Evolutionary conservation across 2,888 invertebrate genomes (phyloP).

Genomic region (Keiferia lycopersicella): DNA sequence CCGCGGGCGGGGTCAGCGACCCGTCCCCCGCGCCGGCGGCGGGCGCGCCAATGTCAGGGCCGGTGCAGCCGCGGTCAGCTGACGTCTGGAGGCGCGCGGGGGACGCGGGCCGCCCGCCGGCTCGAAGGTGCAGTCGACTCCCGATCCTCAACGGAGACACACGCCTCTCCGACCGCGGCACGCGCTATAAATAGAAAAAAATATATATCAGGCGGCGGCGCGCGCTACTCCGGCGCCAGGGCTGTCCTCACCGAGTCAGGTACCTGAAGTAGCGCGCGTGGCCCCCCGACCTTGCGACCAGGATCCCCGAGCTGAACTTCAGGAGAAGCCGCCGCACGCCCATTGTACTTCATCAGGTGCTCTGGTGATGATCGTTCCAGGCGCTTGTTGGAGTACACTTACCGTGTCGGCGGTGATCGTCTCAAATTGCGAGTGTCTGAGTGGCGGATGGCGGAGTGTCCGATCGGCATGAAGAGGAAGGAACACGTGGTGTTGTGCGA

Average conservation of each 20-base stretch:
- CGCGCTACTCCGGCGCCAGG: conserved; percentile 95
- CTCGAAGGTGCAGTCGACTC: conserved; percentile 70
- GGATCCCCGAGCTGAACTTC: conserved; percentile 33
- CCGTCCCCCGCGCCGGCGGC: conserved; percentile 63
- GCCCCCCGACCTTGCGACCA: conserved; percentile 46
- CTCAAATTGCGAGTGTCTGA: conserved; percentile 39
- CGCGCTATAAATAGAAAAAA: conserved; percentile 66
- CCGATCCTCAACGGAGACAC: conserved; percentile 60
- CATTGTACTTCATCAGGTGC: conserved; percentile 99
- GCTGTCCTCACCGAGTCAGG: conserved; percentile 93
- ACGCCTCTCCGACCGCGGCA: conserved; percentile 53
- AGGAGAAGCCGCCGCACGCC: conserved; percentile 86
- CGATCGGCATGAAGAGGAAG: conserved; percentile 16
- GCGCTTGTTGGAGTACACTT: conserved; percentile 99
- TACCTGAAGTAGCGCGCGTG: conserved; percentile 99
- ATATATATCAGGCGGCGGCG: conserved; percentile 67
- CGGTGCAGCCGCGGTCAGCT: conserved; percentile 81
- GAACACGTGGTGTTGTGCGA: conserved; percentile 37
- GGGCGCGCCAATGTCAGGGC: conserved; percentile 80
- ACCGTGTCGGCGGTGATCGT: conserved; percentile 88
- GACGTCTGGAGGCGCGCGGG: conserved; percentile 81
- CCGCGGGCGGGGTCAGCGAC: conserved; percentile 43
- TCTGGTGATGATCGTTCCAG: conserved; percentile 95
- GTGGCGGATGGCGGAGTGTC: conserved; percentile 26
- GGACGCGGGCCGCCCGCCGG: conserved; percentile 54